phyloP scores from a whole-genome alignment of 2,797 vertebrate genomes.

The Characodon lateralis region DNA sequence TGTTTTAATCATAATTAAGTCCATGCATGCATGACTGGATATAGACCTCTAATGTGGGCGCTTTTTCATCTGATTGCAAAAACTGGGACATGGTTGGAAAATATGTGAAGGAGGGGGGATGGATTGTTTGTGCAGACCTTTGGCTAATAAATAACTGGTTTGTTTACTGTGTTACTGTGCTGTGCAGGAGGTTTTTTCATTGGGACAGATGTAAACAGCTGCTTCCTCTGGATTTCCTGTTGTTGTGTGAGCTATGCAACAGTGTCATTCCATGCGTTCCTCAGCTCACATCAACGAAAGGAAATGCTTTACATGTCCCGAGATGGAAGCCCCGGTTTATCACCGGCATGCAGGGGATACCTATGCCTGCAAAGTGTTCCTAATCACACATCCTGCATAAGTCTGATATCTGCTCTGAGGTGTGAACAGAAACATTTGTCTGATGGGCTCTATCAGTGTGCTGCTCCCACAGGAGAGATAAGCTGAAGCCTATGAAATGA shows the following conservation, averaged over 20 bases:
- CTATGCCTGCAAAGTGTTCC: constrained; percentile 31
- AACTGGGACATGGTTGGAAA: constrained; percentile 64
- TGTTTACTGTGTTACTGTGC: constrained; percentile 17
- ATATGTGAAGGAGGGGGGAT: neutral
- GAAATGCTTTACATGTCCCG: constrained; percentile 68
- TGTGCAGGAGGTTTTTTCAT: constrained; percentile 58
- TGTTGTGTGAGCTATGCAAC: constrained; percentile 57
- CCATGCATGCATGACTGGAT: constrained; percentile 61
- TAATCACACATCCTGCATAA: constrained; percentile 13
- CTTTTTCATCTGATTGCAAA: constrained; percentile 40
- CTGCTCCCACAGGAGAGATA: constrained; percentile 40
- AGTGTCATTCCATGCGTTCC: constrained; percentile 48
- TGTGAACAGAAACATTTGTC: constrained; percentile 36
- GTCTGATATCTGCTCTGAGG: constrained; percentile 18
- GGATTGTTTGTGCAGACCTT: constrained; percentile 35
- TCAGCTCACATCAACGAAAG: constrained; percentile 67
- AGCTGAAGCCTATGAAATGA: constrained; percentile 1
- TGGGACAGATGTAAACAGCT: constrained; percentile 62
- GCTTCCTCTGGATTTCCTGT: constrained; percentile 81
- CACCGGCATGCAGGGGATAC: constrained; percentile 50
- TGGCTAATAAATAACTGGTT: constrained; percentile 70
- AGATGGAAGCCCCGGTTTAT: constrained; percentile 21
- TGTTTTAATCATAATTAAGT: constrained; percentile 75
- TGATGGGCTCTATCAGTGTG: neutral
- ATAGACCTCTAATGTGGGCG: constrained; percentile 48